Conservation (phyloP, 2,113 vertebrate genomes). For the Oryzias javanicus region DNA sequence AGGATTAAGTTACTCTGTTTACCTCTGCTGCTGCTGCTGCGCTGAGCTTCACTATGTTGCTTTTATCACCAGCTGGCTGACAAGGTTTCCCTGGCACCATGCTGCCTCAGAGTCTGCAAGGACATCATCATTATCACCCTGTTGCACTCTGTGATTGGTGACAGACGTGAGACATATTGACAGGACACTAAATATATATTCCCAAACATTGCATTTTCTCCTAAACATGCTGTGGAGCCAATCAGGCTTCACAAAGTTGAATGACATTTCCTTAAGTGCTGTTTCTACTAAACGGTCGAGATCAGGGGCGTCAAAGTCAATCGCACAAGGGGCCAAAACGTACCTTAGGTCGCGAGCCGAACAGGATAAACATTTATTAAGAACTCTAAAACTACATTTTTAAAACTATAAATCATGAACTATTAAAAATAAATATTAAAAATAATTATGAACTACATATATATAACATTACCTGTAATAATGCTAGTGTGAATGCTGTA, state of each 20-base stretch:
- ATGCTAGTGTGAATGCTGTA: no score
- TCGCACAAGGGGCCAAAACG: no score
- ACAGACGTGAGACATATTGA: constrained; percentile 44
- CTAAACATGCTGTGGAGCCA: background rate
- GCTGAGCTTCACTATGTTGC: constrained; percentile 7
- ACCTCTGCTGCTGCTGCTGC: constrained; percentile 44
- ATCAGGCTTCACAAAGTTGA: background rate
- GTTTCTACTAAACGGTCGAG: no score
- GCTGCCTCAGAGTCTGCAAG: constrained; percentile 21
- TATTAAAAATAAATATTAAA: no score
- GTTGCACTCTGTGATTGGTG: constrained; percentile 15
- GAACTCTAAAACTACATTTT: no score
- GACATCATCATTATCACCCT: constrained; percentile 10
- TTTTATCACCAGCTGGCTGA: constrained; percentile 46
- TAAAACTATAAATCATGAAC: no score
- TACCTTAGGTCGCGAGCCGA: no score
- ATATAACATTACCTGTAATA: no score
- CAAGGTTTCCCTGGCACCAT: constrained; percentile 28
- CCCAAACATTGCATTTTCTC: background rate
- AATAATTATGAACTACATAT: no score
- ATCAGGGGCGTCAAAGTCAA: no score
- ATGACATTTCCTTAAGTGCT: no score
- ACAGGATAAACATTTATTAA: no score
- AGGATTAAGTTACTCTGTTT: constrained; percentile 48
- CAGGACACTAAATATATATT: background rate